These are phyloP conservation scores for Melanotaenia trifasciata DNA, from an alignment of 2,797 vertebrate genomes.

Conservation along the genomic window DNA sequence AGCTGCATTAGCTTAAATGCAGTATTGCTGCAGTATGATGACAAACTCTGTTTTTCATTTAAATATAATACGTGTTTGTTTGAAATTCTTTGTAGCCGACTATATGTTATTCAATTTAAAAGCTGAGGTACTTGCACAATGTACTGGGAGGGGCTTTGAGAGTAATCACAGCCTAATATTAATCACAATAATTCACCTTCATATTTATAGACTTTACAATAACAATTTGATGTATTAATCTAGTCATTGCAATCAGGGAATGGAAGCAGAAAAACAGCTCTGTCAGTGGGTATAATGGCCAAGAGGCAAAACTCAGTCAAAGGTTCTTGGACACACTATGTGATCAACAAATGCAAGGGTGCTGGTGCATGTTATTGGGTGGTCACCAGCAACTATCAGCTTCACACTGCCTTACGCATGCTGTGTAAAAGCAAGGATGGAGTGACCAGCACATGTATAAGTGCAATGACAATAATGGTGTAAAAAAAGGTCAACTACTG, in stretches of 20 bases:
- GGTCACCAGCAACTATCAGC: conserved; percentile 70
- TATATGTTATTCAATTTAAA: too few species aligned
- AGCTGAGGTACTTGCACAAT: background rate
- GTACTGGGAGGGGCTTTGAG: background rate
- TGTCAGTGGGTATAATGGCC: conserved; percentile 89
- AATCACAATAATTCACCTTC: conserved; percentile 8
- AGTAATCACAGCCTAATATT: background rate
- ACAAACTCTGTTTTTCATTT: too few species aligned
- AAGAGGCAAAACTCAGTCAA: conserved; percentile 90
- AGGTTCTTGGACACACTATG: conserved; percentile 89
- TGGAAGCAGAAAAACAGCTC: conserved; percentile 87
- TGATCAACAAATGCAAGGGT: conserved; percentile 91
- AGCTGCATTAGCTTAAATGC: conserved; percentile 4
- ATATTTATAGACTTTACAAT: conserved; percentile 12
- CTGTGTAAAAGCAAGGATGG: conserved; percentile 17
- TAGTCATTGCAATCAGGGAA: conserved; percentile 67
- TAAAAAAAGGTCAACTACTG: background rate
- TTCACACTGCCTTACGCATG: conserved; percentile 39
- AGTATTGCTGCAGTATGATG: background rate
- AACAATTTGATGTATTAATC: conserved; percentile 47
- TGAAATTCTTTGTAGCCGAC: background rate
- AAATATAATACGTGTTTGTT: background rate
- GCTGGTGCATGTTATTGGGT: conserved; percentile 74
- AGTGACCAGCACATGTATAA: conserved; percentile 4
- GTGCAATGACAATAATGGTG: background rate